Conservation (phyloP, 2,888 invertebrate species). For the Eremobia ochroleuca region DNA sequence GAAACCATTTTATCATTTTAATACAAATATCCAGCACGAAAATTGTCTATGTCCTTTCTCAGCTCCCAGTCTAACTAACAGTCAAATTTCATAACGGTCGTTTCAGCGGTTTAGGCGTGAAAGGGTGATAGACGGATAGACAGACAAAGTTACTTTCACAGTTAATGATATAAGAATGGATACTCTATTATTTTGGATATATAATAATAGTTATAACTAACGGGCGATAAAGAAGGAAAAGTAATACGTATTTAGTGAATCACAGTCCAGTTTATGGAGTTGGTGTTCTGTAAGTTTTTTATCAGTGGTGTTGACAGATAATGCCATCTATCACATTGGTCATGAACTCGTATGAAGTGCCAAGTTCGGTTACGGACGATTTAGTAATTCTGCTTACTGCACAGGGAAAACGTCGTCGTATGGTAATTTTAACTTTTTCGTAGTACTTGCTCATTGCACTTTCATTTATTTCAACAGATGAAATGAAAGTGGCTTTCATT, state of each 20-base stretch:
- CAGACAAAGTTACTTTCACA: neutral
- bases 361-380: conserved; percentile 45
- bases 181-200: neutral
- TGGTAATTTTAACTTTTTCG: conserved; percentile 33
- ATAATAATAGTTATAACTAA: neutral
- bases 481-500: neutral
- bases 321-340: conserved; percentile 32
- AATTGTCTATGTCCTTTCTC: neutral
- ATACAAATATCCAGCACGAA: neutral
- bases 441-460: neutral
- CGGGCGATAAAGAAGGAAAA: neutral
- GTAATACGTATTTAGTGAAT: neutral
- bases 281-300: conserved; percentile 17
- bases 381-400: conserved; percentile 51
- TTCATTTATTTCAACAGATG: neutral
- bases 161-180: neutral
- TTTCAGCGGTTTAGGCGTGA: neutral
- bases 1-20: neutral
- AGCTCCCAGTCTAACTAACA: too few relatives aligned
- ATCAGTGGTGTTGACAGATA: conserved; percentile 21
- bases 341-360: conserved; percentile 52
- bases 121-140: neutral
- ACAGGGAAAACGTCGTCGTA: conserved; percentile 38
- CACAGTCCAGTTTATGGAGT: neutral
- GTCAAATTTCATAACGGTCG: neutral